Evolutionary conservation across 92 coral and sea anemone genomes (phyloP), one percentile per base, ranked within the genome.

Genomic region (Pocillopora meandrina): DNA sequence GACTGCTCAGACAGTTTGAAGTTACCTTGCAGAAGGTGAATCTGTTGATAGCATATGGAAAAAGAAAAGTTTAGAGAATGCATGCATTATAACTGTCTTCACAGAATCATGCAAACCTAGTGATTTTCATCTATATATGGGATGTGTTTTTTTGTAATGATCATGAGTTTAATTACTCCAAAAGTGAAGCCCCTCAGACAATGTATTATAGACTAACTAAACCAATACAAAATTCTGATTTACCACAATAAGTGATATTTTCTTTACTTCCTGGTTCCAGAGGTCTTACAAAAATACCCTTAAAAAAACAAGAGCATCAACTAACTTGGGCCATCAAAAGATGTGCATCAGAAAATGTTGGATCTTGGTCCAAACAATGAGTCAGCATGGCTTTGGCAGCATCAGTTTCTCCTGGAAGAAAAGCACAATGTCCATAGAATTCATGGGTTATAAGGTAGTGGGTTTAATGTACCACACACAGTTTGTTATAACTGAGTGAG

Each of bases 341-440:
- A 87, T 97, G 99, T 10, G 95, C 99, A 88, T 95, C 99, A 18
- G 99, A 97, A 70, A 97, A 97, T 15, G 97, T 97, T 83, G 98
- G 90, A 61, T 97, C 97, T 81, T 97, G 96, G 56, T 93, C 95
- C 72, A 97, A 83, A 82, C 99, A 97, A 82, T 93, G 95, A 66
- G 88, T 86, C 79, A 97, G 85, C 97, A 95, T 92, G 36, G 99
- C 92, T 78, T 97, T 92, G 0, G 99, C 99, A n/a, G 93, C 79
- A 64, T 97, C 97, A 10, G 90, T 89, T 75, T 97, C 99, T 74
- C 99, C 99, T 97, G 56, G 61, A 61, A 66, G 55, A 7, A 83
- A 88, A 6, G 31, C 21, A 6, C 70, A 14, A 14, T n/a, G 20
- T 69, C 17, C 47, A 69, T 52, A 69, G 73, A 5, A 68, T 14